Percentiles rank a stretch among this genome's conserved stretches.
phyloP scores from a whole-genome alignment of 2,797 vertebrate genomes.

The Syngnathus acus region DNA sequence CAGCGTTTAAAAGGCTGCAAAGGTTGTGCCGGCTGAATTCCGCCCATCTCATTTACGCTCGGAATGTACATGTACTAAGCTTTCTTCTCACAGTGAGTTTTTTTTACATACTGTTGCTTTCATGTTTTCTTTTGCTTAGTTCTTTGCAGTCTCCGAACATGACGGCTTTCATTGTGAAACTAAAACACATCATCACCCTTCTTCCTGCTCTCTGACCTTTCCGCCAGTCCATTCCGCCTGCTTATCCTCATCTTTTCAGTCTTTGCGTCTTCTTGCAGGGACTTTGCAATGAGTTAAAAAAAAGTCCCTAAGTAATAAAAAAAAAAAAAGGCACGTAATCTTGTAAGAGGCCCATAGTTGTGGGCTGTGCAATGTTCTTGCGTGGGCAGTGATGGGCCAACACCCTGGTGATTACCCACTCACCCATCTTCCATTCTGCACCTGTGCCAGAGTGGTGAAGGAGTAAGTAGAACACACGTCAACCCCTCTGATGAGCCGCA shows the following conservation, averaged over 20 bases:
- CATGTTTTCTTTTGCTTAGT: slow-evolving; percentile 20
- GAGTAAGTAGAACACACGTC: slow-evolving; percentile 51
- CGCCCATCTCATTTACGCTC: no score
- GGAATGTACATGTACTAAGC: not conserved
- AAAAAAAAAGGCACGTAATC: slow-evolving; percentile 42
- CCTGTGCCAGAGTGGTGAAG: slow-evolving; percentile 57
- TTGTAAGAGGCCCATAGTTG: slow-evolving; percentile 61
- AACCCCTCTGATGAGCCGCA: slow-evolving; percentile 57
- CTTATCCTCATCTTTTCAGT: slow-evolving; percentile 25
- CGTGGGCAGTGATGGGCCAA: slow-evolving; percentile 55
- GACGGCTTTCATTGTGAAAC: slow-evolving; percentile 11
- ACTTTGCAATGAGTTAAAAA: slow-evolving; percentile 32
- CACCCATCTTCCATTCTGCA: slow-evolving; percentile 63
- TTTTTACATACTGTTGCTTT: slow-evolving; percentile 18
- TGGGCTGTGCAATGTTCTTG: slow-evolving; percentile 36
- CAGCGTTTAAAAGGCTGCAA: no score
- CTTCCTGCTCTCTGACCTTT: slow-evolving; percentile 18
- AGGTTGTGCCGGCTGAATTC: no score
- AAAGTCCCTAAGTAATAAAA: slow-evolving; percentile 28
- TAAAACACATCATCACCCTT: slow-evolving; percentile 25
- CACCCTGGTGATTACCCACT: slow-evolving; percentile 62
- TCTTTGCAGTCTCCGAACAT: slow-evolving; percentile 27
- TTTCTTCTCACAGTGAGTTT: slow-evolving; percentile 6
- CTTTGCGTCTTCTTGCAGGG: slow-evolving; percentile 54
- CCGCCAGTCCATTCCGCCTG: slow-evolving; percentile 19